Percentiles rank a stretch among this genome's conserved stretches.
Conservation (phyloP, 1,140 invertebrate genomes). For the Dolichoris vasculosae region DNA sequence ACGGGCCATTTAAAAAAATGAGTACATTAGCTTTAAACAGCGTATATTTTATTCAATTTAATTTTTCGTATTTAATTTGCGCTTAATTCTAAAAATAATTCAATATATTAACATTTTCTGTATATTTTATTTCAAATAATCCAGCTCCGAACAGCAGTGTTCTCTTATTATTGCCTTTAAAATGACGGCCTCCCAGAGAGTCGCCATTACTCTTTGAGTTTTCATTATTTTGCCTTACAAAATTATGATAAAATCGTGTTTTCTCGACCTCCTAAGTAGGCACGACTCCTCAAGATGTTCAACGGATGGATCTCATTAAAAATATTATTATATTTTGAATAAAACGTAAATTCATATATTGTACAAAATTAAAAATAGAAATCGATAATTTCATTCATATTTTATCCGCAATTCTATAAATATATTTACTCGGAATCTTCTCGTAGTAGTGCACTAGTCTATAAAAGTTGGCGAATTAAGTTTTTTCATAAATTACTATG, state of each 20-base stretch:
- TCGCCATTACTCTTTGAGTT: neutral
- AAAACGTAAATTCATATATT: too few relatives aligned
- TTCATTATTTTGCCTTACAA: neutral
- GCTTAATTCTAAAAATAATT: neutral
- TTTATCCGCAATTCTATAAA: too few relatives aligned
- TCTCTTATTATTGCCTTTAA: neutral
- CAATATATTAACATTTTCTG: neutral
- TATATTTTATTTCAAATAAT: neutral
- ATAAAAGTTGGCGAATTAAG: too few relatives aligned
- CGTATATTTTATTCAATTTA: neutral
- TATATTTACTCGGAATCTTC: too few relatives aligned
- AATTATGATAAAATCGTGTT: constrained; percentile 6
- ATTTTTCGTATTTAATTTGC: neutral
- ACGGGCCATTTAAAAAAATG: neutral
- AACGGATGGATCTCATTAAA: neutral
- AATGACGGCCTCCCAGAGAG: neutral
- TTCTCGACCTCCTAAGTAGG: neutral
- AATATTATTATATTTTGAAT: neutral
- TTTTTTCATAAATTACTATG: too few relatives aligned
- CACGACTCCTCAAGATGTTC: neutral
- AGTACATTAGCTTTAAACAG: neutral
- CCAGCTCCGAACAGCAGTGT: neutral
- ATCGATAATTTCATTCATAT: too few relatives aligned
- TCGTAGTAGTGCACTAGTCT: too few relatives aligned
- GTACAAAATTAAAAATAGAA: too few relatives aligned